These are phyloP conservation scores for Chironomus tentans DNA, from an alignment of 2,888 invertebrate genomes.

Conservation along the genomic window DNA sequence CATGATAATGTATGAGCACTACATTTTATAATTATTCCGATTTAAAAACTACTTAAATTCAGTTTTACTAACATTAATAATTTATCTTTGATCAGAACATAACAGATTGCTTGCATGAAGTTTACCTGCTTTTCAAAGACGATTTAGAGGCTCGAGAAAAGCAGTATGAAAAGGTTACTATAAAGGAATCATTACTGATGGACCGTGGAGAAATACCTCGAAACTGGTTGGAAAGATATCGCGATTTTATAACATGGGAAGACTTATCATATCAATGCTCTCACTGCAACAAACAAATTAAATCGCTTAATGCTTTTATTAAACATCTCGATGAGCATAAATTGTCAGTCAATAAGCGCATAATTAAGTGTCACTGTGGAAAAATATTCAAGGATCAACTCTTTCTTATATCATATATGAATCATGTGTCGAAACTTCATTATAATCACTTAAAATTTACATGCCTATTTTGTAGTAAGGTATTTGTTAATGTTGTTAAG, in stretches of 20 bases:
- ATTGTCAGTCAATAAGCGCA: neutral
- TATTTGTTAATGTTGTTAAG: neutral
- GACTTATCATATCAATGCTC: neutral
- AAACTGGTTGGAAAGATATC: neutral
- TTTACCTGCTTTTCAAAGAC: neutral
- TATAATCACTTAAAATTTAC: neutral
- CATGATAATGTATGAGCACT: neutral
- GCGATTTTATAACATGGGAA: neutral
- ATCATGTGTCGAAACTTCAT: neutral
- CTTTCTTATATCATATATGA: neutral
- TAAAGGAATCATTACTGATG: neutral
- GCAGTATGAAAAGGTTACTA: neutral
- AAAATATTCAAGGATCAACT: neutral
- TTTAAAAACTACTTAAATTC: neutral
- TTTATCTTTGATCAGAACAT: neutral
- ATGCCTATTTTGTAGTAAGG: neutral
- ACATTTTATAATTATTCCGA: neutral
- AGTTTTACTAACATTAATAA: neutral
- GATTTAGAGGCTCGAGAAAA: neutral
- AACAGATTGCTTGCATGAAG: neutral
- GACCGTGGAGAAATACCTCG: neutral
- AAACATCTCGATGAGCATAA: neutral
- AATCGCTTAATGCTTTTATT: neutral
- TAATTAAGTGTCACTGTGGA: neutral
- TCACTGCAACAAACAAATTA: neutral